Base-by-base conservation (phyloP, 2,113 vertebrate genomes). In the Corythoichthys haematopterus region DNA sequence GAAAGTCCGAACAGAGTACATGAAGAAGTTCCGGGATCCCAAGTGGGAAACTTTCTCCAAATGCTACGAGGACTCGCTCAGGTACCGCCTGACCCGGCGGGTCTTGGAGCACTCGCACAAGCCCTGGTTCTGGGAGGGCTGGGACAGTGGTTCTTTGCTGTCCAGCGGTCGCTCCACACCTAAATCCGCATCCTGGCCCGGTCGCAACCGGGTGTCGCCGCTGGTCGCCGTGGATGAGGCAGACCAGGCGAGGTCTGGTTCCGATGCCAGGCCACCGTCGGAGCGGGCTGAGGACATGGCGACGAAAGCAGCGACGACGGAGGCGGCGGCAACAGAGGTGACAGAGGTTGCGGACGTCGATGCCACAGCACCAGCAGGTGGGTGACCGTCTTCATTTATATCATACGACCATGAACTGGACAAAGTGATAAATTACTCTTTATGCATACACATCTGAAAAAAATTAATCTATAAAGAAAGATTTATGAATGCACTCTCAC, bases 11-110 rank as follows among this genome's bases (percentile, higher is more conserved):
- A 94, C 93, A 6, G 95, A 98, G 80, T 97, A 98, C 75, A 98
- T 96, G 95, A 97, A 96, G 88, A 93, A 94, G 75, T 98, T 93
- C 87, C 92, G 88, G 56, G 94, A 96, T 62, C 96, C 96, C 14
- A 90, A 92, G 66, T 97, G 95, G 95, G 96, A 96, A 72, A 92
- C 93, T 9, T 95, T 92, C 72, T 92, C 92, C 61, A 93, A 94
- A 71, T 94, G 93, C 74, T 98, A 97, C 84, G 92, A 94, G 72
- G 95, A 97, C 87, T 93, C 94, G 65, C 78, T 95, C 82, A 93
- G 89, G 68, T 98, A 97, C 89, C 92, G 95, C 0, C 87, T 94
- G 77, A 93, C 91, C 73, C 92, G 95, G 15, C 88, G 95, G 68
- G 84, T 97, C 55, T 91, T 97, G 89, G 95, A 98, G 80, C 94